phyloP scores from a whole-genome alignment of 2,113 vertebrate genomes.

The Cyanoramphus novaezelandiae region DNA sequence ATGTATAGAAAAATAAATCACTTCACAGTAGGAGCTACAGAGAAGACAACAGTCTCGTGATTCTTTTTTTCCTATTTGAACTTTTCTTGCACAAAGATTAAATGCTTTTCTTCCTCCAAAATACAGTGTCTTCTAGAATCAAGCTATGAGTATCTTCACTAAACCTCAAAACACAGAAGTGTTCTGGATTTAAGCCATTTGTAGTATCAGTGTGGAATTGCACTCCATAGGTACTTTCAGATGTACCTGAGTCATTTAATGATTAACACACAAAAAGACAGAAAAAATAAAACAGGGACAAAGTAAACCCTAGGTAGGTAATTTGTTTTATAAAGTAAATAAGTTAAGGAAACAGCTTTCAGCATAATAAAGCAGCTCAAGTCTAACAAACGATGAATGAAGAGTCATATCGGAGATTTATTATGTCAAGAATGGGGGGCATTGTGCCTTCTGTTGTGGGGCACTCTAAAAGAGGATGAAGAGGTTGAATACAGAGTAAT shows the following conservation, averaged over 20 bases:
- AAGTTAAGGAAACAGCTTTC: not conserved
- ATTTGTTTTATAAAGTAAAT: not conserved
- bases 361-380: not conserved
- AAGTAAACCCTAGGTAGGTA: not conserved
- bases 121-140: not conserved
- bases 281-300: not conserved
- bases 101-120: not conserved
- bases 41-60: not conserved
- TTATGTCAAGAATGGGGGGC: not conserved
- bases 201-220: not conserved
- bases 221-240: not conserved
- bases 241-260: not conserved
- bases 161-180: not conserved
- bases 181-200: not conserved
- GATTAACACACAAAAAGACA: not conserved
- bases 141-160: not conserved
- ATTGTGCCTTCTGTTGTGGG: not conserved
- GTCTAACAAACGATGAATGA: not conserved
- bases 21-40: not conserved
- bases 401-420: not conserved
- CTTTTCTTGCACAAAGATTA: not conserved
- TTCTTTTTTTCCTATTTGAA: not conserved
- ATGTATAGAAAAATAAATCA: not conserved
- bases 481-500: not conserved
- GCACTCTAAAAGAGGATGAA: not conserved